Evolutionary conservation across 2,113 vertebrate genomes (phyloP), one percentile per base, ranked within the genome.

Genomic region (Bettongia penicillata): DNA sequence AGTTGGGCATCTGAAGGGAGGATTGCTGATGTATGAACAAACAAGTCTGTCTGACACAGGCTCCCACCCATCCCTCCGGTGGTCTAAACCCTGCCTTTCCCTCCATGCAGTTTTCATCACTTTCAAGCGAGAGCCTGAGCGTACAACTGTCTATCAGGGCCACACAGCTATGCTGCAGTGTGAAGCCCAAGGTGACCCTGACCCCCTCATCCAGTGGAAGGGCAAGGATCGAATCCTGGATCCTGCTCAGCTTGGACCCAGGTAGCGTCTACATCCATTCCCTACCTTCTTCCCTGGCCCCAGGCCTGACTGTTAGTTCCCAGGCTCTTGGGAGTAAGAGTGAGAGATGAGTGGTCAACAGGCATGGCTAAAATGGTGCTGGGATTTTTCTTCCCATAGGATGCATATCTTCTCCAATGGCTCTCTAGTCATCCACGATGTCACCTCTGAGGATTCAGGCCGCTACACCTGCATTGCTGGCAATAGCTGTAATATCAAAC

Each of bases 401-500:
- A 99, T 99, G 97, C 99, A 99, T 98, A 99, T 99, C 97, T 99
- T 99, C 99, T 98, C 99, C 90, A 99, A 99, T 1, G 99, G 99
- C 96, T 99, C 99, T 55, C 95, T 99, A 95, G 98, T 99, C 94
- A 99, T 99, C 94, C 98, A 98, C 0, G 99, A 99, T 0, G 99
- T 99, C 93, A 99, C 98, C 89, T 98, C 99, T 0, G 99, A 99
- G 48, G 99, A 99, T 98, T 99, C 99, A 0, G 99, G 99, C 93
- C 98, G 98, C 91, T 99, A 99, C 89, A 99, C 99, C 0, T 99
- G 99, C 95, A 99, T 99, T 0, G 99, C 99, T 0, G 99, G 99
- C 96, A 99, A 99, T 98, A 99, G 99, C 98, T 99, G 99, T 98
- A 99, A 99, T 98, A 99, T 99, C 98, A 99, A 99, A 96, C 99